Percentiles rank a stretch among this genome's conserved stretches.
These are phyloP conservation scores for Speoplatyrhinus poulsoni DNA, from an alignment of 2,113 vertebrate species.

Conservation along the genomic window DNA sequence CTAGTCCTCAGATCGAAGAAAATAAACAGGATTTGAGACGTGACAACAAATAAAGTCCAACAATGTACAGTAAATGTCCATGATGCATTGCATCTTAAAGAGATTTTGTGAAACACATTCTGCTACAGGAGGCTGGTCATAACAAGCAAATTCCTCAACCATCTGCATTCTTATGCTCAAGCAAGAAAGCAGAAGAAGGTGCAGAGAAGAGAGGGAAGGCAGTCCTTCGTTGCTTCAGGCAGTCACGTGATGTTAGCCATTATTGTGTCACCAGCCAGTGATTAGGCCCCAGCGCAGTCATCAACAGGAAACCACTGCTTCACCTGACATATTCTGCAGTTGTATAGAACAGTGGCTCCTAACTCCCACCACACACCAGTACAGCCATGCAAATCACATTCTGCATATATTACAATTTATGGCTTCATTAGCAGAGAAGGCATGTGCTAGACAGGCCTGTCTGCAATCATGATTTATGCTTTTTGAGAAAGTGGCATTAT, in stretches of 20 bases:
- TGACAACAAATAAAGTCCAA: not conserved
- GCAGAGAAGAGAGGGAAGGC: not conserved
- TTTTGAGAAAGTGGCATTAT: no score
- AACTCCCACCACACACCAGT: not conserved
- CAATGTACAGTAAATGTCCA: not conserved
- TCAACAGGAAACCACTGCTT: slow-evolving; percentile 41
- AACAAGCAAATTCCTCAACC: not conserved
- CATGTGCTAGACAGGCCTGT: no score
- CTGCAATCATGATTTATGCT: no score
- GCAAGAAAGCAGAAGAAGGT: not conserved
- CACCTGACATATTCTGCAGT: slow-evolving; percentile 30
- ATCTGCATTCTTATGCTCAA: slow-evolving; percentile 13
- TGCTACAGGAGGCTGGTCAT: not conserved
- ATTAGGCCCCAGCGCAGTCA: slow-evolving; percentile 26
- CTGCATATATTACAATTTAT: no score
- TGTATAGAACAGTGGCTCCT: slow-evolving; percentile 3
- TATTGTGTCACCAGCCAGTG: slow-evolving; percentile 38
- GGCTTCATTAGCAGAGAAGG: no score
- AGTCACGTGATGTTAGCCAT: slow-evolving; percentile 39
- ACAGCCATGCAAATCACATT: no score
- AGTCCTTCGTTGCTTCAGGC: slow-evolving; percentile 16
- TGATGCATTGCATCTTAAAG: not conserved
- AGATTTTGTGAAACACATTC: not conserved
- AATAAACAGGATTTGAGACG: slow-evolving; percentile 14
- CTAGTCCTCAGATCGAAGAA: slow-evolving; percentile 33